These are phyloP conservation scores for Fragum whitleyi DNA, from an alignment of 2,888 invertebrate species.

Conservation along the genomic window DNA sequence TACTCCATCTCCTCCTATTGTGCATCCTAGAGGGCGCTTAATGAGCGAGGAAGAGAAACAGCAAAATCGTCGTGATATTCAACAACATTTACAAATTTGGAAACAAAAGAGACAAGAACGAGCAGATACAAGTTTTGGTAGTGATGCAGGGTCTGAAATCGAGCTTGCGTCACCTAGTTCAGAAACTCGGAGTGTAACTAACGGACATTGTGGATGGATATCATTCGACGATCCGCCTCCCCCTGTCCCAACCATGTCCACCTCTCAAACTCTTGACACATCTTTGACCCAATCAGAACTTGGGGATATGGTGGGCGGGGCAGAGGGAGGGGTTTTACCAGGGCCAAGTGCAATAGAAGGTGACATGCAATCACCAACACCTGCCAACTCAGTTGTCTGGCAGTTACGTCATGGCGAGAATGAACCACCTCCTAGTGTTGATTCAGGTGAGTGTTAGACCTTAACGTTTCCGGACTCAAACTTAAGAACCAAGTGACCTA, in stretches of 20 bases:
- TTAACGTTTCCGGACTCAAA: neutral
- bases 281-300: conserved; percentile 23
- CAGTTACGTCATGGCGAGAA: conserved; percentile 63
- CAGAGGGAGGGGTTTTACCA: conserved; percentile 43
- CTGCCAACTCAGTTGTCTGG: conserved; percentile 68
- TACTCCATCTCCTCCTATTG: conserved; percentile 72
- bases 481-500: too few species aligned
- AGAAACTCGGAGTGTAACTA: conserved; percentile 59
- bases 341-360: conserved; percentile 62
- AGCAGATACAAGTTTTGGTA: conserved; percentile 67
- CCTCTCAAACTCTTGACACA: conserved; percentile 20
- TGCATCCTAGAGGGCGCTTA: conserved; percentile 73
- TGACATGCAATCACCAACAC: conserved; percentile 38
- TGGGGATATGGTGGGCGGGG: conserved; percentile 34
- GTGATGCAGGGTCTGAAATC: conserved; percentile 47
- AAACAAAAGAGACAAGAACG: conserved; percentile 77
- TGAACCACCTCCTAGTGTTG: conserved; percentile 50
- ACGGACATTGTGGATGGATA: conserved; percentile 58
- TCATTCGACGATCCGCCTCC: conserved; percentile 58
- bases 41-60: conserved; percentile 79
- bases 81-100: conserved; percentile 82
- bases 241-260: conserved; percentile 23
- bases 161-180: conserved; percentile 59
- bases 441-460: conserved; percentile 45
- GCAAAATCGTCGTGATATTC: conserved; percentile 80